Conservation (phyloP, 1,140 invertebrate species). For the Trichonephila clavipes region DNA sequence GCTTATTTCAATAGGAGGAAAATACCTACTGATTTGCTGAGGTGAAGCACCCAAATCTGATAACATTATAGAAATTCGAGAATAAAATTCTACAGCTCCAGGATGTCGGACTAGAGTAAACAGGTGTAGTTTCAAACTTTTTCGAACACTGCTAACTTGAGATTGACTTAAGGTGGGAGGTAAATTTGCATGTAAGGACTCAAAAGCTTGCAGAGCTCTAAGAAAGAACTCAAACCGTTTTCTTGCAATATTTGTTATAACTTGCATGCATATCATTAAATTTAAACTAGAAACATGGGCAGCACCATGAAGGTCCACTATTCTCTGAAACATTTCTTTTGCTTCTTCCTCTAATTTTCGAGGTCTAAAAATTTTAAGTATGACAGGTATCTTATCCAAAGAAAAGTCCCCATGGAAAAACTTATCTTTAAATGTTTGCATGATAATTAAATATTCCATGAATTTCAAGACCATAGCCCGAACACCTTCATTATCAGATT, state of each 20-base stretch:
- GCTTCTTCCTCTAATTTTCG: constrained; percentile 97
- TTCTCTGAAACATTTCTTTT: constrained; percentile 90
- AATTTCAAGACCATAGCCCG: constrained; percentile 97
- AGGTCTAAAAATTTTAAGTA: constrained; percentile 90
- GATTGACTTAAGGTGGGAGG: constrained; percentile 97
- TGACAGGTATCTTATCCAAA: constrained; percentile 90
- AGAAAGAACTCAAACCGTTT: constrained; percentile 92
- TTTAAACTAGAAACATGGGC: constrained; percentile 95
- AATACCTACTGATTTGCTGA: constrained; percentile 87
- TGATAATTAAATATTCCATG: constrained; percentile 94
- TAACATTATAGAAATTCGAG: constrained; percentile 91
- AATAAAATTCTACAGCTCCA: constrained; percentile 87
- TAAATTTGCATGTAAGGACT: constrained; percentile 90
- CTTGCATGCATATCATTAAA: constrained; percentile 96
- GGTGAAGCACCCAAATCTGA: constrained; percentile 93
- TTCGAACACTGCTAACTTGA: constrained; percentile 95
- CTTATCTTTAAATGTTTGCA: constrained; percentile 86
- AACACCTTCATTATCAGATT: constrained; percentile 98
- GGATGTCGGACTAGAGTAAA: constrained; percentile 93
- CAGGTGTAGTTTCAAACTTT: constrained; percentile 96
- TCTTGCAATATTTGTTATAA: constrained; percentile 93
- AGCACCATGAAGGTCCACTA: constrained; percentile 96
- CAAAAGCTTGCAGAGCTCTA: constrained; percentile 88
- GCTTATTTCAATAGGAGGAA: constrained; percentile 53
- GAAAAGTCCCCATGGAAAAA: constrained; percentile 85